These are phyloP conservation scores for Mythimna impura DNA, from an alignment of 2,888 invertebrate species.

Conservation along the genomic window DNA sequence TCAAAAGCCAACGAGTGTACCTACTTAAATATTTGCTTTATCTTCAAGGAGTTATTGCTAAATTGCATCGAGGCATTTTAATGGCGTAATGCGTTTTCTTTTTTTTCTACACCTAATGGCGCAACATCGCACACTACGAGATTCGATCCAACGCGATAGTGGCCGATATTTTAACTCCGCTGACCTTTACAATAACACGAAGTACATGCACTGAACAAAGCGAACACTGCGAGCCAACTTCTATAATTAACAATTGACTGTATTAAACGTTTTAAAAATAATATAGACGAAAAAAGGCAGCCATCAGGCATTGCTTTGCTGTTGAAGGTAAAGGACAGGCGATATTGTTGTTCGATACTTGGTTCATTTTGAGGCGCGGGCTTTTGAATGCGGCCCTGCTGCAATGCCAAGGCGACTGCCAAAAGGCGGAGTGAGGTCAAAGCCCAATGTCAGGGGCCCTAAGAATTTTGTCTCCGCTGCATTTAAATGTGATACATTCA, in stretches of 20 bases:
- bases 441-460: constrained; percentile 89
- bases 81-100: constrained; percentile 52
- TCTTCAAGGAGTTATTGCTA: constrained; percentile 51
- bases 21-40: constrained; percentile 31
- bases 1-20: neutral
- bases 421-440: constrained; percentile 84
- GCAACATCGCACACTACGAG: constrained; percentile 59
- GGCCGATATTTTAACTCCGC: constrained; percentile 62
- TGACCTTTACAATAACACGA: constrained; percentile 69
- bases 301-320: constrained; percentile 31
- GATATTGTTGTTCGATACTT: constrained; percentile 57
- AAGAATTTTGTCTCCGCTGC: constrained; percentile 79
- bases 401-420: constrained; percentile 89
- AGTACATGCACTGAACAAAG: constrained; percentile 67
- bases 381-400: constrained; percentile 78
- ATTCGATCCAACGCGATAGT: constrained; percentile 62
- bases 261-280: constrained; percentile 63
- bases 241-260: constrained; percentile 71
- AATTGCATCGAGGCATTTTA: constrained; percentile 40
- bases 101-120: constrained; percentile 50
- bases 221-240: constrained; percentile 66
- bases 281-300: constrained; percentile 68
- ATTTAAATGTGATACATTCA: constrained; percentile 63
- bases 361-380: constrained; percentile 77
- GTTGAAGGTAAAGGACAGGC: constrained; percentile 63